These are phyloP conservation scores for Arothron firmamentum DNA, from an alignment of 2,113 vertebrate genomes.

Conservation along the genomic window DNA sequence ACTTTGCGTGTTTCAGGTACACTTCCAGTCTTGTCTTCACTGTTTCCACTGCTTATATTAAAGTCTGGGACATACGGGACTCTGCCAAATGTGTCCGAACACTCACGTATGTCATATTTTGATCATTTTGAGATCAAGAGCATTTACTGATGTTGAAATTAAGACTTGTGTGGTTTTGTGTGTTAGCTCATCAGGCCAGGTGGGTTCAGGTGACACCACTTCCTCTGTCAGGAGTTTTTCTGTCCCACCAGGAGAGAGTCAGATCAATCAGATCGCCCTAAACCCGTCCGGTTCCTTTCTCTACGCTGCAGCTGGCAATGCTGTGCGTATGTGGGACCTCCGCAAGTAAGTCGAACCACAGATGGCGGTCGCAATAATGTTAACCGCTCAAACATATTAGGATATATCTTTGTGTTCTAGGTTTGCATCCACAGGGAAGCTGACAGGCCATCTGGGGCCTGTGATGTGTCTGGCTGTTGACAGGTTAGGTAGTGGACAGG, in stretches of 20 bases:
- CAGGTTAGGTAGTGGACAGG: conserved; percentile 83
- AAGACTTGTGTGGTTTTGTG: neutral
- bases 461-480: conserved; percentile 95
- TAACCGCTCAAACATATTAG: neutral
- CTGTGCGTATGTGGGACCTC: conserved; percentile 96
- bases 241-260: conserved; percentile 92
- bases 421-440: conserved; percentile 94
- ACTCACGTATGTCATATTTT: conserved; percentile 80
- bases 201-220: conserved; percentile 83
- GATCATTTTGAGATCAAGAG: no score
- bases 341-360: conserved; percentile 78
- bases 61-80: conserved; percentile 98
- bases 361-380: neutral
- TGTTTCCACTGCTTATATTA: conserved; percentile 91
- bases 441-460: conserved; percentile 89
- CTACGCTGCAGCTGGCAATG: conserved; percentile 90
- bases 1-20: conserved; percentile 65
- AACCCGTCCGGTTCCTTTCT: conserved; percentile 89
- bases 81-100: conserved; percentile 94
- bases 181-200: conserved; percentile 89
- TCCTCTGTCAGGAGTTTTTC: conserved; percentile 77
- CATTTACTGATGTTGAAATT: neutral
- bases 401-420: conserved; percentile 55
- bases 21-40: conserved; percentile 96
- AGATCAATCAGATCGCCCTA: conserved; percentile 92